Evolutionary conservation across 2,888 invertebrate species (phyloP).

Genomic region (Rhabditoides inermis): DNA sequence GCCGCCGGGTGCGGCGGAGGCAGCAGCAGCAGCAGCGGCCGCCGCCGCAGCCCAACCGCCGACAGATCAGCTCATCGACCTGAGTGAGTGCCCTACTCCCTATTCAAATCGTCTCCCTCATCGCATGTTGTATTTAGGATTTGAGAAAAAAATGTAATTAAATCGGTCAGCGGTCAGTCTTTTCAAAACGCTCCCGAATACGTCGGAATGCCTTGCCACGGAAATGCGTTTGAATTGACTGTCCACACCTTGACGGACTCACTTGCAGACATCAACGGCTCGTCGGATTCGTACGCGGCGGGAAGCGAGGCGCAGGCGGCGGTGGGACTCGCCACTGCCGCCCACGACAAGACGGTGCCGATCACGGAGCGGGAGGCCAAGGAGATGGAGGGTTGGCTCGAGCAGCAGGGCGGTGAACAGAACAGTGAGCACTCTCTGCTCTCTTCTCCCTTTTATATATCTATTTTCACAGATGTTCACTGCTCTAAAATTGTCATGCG

Average conservation of each 20-base stretch:
- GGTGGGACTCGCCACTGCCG: constrained; percentile 26
- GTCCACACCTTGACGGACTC: too few species aligned
- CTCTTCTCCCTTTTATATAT: not conserved
- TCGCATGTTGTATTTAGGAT: too few species aligned
- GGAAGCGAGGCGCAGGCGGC: constrained; percentile 23
- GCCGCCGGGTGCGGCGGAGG: not conserved
- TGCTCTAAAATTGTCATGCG: not conserved
- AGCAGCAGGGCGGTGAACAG: constrained; percentile 11
- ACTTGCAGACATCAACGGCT: too few species aligned
- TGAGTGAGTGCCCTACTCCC: too few species aligned
- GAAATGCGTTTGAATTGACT: too few species aligned
- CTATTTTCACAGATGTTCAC: not conserved
- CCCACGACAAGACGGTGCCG: constrained; percentile 13
- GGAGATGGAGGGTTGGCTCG: constrained; percentile 33
- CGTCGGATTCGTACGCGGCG: constrained; percentile 16
- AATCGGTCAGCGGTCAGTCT: too few species aligned
- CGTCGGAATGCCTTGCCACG: too few species aligned
- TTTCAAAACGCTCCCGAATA: too few species aligned
- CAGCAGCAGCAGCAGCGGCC: not conserved
- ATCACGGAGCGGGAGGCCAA: constrained; percentile 19
- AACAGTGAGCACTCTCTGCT: not conserved
- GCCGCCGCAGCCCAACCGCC: not conserved
- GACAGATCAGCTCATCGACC: constrained; percentile 3
- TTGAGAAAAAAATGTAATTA: too few species aligned
- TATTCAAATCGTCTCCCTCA: too few species aligned